Evolutionary conservation across 2,113 vertebrate species (phyloP), one percentile per base, ranked within the genome.

Genomic region (Sakesphorus luctuosus): DNA sequence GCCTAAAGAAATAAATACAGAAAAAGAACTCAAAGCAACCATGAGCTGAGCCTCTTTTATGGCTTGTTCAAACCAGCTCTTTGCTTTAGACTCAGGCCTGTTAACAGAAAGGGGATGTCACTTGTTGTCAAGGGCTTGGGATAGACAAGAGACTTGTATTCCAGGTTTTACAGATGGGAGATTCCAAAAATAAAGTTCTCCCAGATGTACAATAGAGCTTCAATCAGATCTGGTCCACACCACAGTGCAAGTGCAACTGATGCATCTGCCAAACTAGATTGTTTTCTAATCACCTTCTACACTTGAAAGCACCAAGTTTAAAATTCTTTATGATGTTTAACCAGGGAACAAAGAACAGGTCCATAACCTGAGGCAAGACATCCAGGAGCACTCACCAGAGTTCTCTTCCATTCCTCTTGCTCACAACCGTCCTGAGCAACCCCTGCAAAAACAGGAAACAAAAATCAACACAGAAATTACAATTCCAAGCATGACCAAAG

Each of bases 321-420:
- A 85, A 67, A n/a, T 16, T 74, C 44, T 58, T 75, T 21, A 24
- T 20, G 31, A 55, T 13, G 33, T 11, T 61, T 43, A 46, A 63
- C 14, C 56, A 56, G 53, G n/a, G 49, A 71, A 19, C 35, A 55
- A 47, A 69, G 49, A 50, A 35, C 38, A 85, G 44, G 35, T 4
- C 65, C 47, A 47, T 43, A 43, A 40, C 13, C 21, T 33, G 12
- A 3, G 9, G 17, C 23, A 36, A 46, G n/a, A 19, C 4, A 76
- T 1, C 58, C 0, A 12, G 20, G 43, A 9, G 2, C 62, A 96
- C 97, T 96, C 93, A 97, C 97, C 96, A 9, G 89, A 0, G 33
- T 20, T 96, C 65, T 97, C 97, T 46, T 97, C 97, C 94, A 93
- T 96, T 50, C 84, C 90, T 90, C 94, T 68, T 43, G 62, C 55